Evolutionary conservation across 2,113 vertebrate genomes (phyloP), one percentile per base, ranked within the genome.

Genomic region (Nannospalax galili): DNA sequence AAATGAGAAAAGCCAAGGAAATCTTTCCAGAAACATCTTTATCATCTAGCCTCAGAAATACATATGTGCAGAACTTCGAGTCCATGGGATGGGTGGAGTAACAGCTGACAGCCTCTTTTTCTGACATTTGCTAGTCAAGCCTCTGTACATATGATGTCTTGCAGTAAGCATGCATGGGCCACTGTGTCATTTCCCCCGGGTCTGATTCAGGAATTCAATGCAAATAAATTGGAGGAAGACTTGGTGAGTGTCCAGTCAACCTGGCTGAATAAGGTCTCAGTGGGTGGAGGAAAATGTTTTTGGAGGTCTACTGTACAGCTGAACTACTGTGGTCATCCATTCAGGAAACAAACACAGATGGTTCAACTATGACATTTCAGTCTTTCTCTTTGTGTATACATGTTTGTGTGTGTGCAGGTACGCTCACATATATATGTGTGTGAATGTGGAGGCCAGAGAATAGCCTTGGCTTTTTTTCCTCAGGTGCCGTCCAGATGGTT

Each of bases 1-100:
- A 91, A 80, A 95, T 92, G 80, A 52, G 5, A 92, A 8, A 72
- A 84, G 40, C 35, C 82, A 88, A 58, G 81, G 72, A 88, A 85
- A 80, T 45, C 52, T 84, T 87, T 78, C 86, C 48, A 69, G 84
- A 40, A 86, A 74, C 14, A 42, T 30, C 32, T 79, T 84, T 75
- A 42, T 79, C 42, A 42, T 87, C 77, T 88, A 37, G 65, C 48
- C n/a, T 67, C 62, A 85, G 90, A 81, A 22, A 42, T 15, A 56
- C 58, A n/a, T 32, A 73, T 2, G 69, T 35, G 4, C 48, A 78
- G 77, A n/a, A 60, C 62, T 86, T 75, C 15, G 73, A 95, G 22
- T 73, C 64, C 58, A 92, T 69, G 37, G 28, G 86, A 93, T 72
- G 1, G 52, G 35, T 42, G 37, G 22, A 22, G 77, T n/a, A 67